Evolutionary conservation across 2,888 invertebrate species (phyloP), one percentile per base, ranked within the genome.

Genomic region (Syrista parreyssii): DNA sequence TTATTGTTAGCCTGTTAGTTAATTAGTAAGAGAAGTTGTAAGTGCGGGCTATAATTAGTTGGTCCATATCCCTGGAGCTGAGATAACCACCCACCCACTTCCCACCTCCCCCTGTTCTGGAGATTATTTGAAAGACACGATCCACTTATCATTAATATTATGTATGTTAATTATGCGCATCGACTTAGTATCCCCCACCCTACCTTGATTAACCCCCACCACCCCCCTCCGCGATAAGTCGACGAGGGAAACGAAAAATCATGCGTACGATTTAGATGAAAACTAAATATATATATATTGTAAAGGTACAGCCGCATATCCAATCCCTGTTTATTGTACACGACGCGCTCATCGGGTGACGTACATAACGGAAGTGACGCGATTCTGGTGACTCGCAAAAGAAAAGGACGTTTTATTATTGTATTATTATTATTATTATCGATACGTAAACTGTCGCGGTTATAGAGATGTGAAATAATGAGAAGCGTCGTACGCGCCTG

Each of bases 1-100:
- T 91, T 91, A 91, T 91, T 91, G 91, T 91, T 91, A 91, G 91
- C 89, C 90, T 91, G 91, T 91, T 91, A 91, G 91, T 91, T 91
- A 91, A 91, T 91, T 91, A 90, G 90, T 91, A 91, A 91, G 89
- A 15, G 40, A 40, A 90, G 89, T 91, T 91, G 90, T 90, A 91
- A 91, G 90, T 90, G 90, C 89, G 91, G 90, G 91, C 89, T 91
- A 89, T 90, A 91, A 91, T 76, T 15, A 81, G 90, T 91, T 91
- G 90, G 90, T 91, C 91, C 90, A 90, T 90, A 90, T 91, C 91
- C 90, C 91, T 91, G 91, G 90, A 90, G 89, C 91, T 89, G 88
- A 89, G 88, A 91, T 88, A 87, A 84, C 85, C 4, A 4, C 12
- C 4, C 12, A n/a, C 36, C 4, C 35, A 11, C 34, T n/a, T n/a